Evolutionary conservation across 2,113 vertebrate species (phyloP).

Genomic region (Buteo buteo): DNA sequence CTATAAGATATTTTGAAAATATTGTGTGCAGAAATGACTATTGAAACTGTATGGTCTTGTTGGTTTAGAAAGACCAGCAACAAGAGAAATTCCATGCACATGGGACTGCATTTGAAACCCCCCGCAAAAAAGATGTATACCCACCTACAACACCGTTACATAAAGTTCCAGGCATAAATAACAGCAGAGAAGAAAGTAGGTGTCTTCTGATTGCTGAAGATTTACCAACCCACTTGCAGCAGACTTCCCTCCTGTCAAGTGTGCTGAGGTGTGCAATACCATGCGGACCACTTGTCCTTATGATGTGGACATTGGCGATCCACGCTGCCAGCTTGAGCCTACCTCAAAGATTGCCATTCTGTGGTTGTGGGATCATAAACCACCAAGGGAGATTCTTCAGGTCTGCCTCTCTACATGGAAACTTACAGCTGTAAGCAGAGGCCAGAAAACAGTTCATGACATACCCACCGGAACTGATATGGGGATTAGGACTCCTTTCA

Average conservation of each 20-base stretch:
- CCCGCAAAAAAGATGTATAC: not conserved
- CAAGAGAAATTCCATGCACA: not conserved
- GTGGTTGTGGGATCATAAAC: rapidly evolving
- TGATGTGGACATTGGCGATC: not conserved
- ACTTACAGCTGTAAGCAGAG: not conserved
- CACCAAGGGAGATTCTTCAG: not conserved
- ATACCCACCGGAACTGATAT: rapidly evolving
- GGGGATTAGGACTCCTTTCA: not conserved
- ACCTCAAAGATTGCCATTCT: not conserved
- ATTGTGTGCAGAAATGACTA: not conserved
- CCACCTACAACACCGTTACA: not conserved
- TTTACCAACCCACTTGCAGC: not conserved
- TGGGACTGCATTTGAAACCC: not conserved
- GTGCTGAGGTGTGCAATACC: not conserved
- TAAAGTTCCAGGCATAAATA: not conserved
- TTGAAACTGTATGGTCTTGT: not conserved
- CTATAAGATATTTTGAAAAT: not conserved
- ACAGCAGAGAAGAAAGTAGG: not conserved
- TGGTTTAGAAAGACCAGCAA: not conserved
- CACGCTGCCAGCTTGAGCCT: rapidly evolving
- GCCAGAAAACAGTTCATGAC: not conserved
- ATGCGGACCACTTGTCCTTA: not conserved
- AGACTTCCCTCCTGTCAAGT: not conserved
- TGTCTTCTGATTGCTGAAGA: not conserved
- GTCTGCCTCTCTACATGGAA: not conserved